Base-by-base conservation (phyloP, 2,888 invertebrate genomes). In the Mayetiola destructor region DNA sequence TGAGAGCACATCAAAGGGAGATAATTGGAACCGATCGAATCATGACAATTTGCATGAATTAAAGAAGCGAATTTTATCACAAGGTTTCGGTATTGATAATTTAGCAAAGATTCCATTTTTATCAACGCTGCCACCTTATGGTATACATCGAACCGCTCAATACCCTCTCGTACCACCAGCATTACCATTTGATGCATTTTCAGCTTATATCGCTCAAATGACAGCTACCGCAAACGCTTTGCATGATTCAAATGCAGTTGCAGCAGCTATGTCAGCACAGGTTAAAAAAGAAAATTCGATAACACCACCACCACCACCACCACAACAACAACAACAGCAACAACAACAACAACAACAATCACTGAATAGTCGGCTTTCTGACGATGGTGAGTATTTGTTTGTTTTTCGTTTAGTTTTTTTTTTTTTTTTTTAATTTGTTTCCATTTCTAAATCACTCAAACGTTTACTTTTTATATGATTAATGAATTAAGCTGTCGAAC, bases 181-280 rank as follows among this genome's bases (percentile, higher is more conserved):
- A 18, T 75, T 69, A 37, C 52, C 53, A 32, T 84, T 84, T 84
- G 72, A 74, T 59, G 80, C 84, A 57, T 80, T 84, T 16, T 80
- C 84, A 1, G n/a, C n/a, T n/a, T 85, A 86, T 66, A 75, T 86
- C 29, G 82, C 83, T 0, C 86, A 87, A 66, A 77, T 86, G 66
- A 77, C 81, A 2, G 77, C 78, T 12, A 70, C 73, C 72, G 35
- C 69, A 53, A 63, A 57, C 35, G 35, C 62, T 27, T 21, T 37
- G 12, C 55, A 18, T 57, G 67, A 18, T 69, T 69, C 4, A n/a
- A 48, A 48, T 48, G 48, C 48, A 14, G 69, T 68, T 12, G 59
- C 55, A 30, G 55, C 57, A 18, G 57, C 55, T 18, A 64, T 67
- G 69, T 54, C 70, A 68, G 60, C 70, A 69, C 60, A 30, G 6